Percentiles rank a stretch among this genome's conserved stretches.
Conservation (phyloP, 1,140 invertebrate species). For the Drosophila leontia region DNA sequence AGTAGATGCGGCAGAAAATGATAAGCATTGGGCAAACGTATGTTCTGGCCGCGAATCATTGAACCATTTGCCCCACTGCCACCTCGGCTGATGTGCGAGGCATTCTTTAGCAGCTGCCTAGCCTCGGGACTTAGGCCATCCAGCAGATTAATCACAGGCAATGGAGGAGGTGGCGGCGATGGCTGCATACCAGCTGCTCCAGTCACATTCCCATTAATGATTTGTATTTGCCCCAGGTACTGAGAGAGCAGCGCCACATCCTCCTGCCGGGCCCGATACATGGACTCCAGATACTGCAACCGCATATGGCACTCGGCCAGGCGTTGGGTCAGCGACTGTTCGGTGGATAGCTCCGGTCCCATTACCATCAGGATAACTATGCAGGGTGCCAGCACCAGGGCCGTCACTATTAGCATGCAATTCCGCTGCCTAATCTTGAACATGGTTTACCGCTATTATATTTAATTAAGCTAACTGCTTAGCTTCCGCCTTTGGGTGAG, state of each 20-base stretch:
- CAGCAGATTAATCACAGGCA: constrained; percentile 61
- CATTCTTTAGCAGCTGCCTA: constrained; percentile 85
- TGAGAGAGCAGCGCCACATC: constrained; percentile 89
- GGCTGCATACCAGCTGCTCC: constrained; percentile 20
- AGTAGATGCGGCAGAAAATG: constrained; percentile 95
- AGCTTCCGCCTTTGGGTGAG: constrained; percentile 23
- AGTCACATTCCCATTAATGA: constrained; percentile 34
- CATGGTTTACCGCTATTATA: constrained; percentile 48
- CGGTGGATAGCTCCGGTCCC: constrained; percentile 86
- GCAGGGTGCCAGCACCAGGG: constrained; percentile 86
- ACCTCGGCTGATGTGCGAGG: constrained; percentile 52
- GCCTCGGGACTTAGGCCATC: constrained; percentile 85
- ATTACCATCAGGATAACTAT: constrained; percentile 85
- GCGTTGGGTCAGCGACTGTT: constrained; percentile 89
- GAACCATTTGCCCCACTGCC: constrained; percentile 41
- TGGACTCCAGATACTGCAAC: constrained; percentile 89
- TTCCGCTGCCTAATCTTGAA: constrained; percentile 85
- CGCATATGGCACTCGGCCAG: constrained; percentile 90
- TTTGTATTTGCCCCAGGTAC: constrained; percentile 86
- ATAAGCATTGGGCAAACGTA: constrained; percentile 92
- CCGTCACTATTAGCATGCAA: constrained; percentile 85
- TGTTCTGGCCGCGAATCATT: constrained; percentile 67
- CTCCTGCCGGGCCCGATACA: constrained; percentile 89
- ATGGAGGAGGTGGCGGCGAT: constrained; percentile 45
- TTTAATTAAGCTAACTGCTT: constrained; percentile 41